Conservation (phyloP, 2,888 invertebrate species). For the Dicranocentrus wangi region DNA sequence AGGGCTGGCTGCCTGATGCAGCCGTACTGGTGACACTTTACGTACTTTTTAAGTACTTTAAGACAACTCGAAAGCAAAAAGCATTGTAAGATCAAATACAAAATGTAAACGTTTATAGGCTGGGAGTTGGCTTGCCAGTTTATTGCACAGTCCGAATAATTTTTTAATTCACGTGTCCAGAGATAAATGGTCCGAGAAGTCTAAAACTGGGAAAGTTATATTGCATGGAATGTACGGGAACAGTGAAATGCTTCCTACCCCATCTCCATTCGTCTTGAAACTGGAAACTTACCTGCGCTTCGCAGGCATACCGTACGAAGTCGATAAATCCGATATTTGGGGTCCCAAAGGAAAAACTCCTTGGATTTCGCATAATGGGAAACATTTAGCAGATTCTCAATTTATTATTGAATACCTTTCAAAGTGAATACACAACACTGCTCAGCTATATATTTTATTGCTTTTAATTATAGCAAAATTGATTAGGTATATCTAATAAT, state of each 20-base stretch:
- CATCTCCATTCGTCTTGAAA: neutral
- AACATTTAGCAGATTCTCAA: conserved; percentile 68
- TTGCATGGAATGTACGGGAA: conserved; percentile 12
- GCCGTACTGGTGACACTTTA: no score
- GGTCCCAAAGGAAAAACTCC: conserved; percentile 69
- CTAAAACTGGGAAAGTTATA: conserved; percentile 1
- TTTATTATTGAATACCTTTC: conserved; percentile 64
- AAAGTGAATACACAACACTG: conserved; percentile 64
- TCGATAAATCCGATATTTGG: conserved; percentile 41
- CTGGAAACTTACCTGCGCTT: conserved; percentile 1
- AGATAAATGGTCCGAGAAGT: neutral
- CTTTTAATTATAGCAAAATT: neutral
- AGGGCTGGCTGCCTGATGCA: no score
- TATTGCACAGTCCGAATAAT: neutral
- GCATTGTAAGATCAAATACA: no score
- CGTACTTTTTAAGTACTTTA: no score
- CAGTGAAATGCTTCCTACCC: conserved; percentile 7
- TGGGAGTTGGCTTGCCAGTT: no score
- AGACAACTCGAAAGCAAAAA: no score
- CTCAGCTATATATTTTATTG: no score
- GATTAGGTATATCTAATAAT: no score
- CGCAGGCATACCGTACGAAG: conserved; percentile 9
- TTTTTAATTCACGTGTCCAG: neutral
- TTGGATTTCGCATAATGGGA: conserved; percentile 68
- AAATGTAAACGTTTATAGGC: no score